These are phyloP conservation scores for Leptestheria dahalacensis DNA, from an alignment of 1,140 invertebrate species.

Conservation along the genomic window DNA sequence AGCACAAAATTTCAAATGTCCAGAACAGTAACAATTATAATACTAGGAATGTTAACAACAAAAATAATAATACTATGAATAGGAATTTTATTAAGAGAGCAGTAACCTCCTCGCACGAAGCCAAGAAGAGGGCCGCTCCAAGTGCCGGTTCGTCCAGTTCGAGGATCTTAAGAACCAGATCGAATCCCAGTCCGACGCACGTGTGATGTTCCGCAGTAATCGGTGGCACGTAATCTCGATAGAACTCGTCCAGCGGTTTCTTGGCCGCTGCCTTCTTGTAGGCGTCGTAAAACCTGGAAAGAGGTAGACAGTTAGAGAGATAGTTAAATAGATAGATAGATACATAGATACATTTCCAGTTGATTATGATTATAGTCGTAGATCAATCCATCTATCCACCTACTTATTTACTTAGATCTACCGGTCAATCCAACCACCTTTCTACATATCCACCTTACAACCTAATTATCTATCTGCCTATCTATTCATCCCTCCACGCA, in stretches of 20 bases:
- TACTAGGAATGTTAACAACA: background rate
- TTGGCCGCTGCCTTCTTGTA: constrained; percentile 44
- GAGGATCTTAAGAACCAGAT: constrained; percentile 46
- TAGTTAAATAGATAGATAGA: background rate
- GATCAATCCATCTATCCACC: constrained; percentile 2
- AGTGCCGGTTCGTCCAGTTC: constrained; percentile 43
- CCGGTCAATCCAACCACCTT: too few species aligned
- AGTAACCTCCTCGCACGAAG: constrained; percentile 67
- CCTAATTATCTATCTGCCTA: too few species aligned
- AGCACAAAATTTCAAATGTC: background rate
- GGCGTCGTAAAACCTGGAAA: constrained; percentile 49
- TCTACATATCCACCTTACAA: too few species aligned
- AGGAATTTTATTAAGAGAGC: constrained; percentile 15
- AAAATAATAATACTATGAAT: background rate
- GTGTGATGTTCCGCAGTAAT: constrained; percentile 62
- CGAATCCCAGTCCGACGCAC: constrained; percentile 70
- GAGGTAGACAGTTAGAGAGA: background rate
- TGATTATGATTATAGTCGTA: background rate
- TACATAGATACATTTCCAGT: background rate
- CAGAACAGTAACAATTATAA: background rate
- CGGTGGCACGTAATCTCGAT: constrained; percentile 54
- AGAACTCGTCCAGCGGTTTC: constrained; percentile 45
- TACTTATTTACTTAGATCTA: too few species aligned
- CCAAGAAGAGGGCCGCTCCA: constrained; percentile 47
- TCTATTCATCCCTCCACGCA: too few species aligned